Percentiles rank a stretch among this genome's conserved stretches.
phyloP scores from a whole-genome alignment of 1,140 invertebrate genomes.

The Riptortus pedestris region DNA sequence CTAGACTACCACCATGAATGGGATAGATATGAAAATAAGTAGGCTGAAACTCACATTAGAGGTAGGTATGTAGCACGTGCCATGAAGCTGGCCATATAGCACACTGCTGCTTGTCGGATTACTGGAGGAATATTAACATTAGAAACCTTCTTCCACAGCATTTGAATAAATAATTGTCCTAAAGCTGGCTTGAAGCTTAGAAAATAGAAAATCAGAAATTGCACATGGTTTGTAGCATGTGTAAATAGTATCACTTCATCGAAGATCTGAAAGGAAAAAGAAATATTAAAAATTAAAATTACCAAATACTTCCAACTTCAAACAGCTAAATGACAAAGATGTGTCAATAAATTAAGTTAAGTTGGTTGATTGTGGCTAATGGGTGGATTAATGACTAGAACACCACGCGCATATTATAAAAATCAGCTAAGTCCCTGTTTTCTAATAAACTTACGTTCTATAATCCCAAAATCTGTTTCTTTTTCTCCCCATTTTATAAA shows the following conservation, averaged over 20 bases:
- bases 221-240: slow-evolving; percentile 60
- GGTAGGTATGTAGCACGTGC: slow-evolving; percentile 56
- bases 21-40: too few species aligned
- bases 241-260: slow-evolving; percentile 62
- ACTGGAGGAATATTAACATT: slow-evolving; percentile 52
- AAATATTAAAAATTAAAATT: slow-evolving; percentile 17
- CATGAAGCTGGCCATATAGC: slow-evolving; percentile 65
- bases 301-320: too few species aligned
- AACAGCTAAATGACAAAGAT: too few species aligned
- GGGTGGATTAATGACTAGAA: too few species aligned
- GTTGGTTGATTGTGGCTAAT: too few species aligned
- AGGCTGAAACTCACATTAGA: slow-evolving; percentile 53
- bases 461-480: too few species aligned
- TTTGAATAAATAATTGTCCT: slow-evolving; percentile 54
- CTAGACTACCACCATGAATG: too few species aligned
- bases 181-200: slow-evolving; percentile 51
- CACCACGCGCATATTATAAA: too few species aligned
- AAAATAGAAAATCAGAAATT: slow-evolving; percentile 69
- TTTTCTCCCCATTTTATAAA: too few species aligned
- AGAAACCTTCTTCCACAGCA: slow-evolving; percentile 63
- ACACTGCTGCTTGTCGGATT: slow-evolving; percentile 55
- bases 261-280: slow-evolving; percentile 42
- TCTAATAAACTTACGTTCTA: too few species aligned
- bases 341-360: too few species aligned
- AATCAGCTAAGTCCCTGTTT: too few species aligned